phyloP scores from a whole-genome alignment of 2,888 invertebrate species.

The Drosophila putrida region DNA sequence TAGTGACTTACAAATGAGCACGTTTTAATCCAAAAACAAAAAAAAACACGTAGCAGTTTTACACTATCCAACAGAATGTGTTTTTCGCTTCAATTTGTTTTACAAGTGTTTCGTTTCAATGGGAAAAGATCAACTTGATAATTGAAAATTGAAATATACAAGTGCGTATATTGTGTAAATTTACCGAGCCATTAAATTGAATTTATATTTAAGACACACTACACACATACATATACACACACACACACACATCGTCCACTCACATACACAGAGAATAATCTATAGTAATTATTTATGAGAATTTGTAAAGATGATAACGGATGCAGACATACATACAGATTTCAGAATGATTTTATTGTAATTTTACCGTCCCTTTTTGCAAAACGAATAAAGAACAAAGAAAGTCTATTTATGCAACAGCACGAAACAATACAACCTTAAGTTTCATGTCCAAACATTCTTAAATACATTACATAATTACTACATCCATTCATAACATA shows the following conservation, averaged over 20 bases:
- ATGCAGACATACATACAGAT: slow-evolving; percentile 35
- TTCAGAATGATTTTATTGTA: slow-evolving; percentile 84
- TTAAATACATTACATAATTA: not conserved
- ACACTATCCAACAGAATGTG: slow-evolving; percentile 32
- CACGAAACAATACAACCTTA: slow-evolving; percentile 63
- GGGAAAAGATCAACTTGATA: slow-evolving; percentile 38
- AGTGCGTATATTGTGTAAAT: slow-evolving; percentile 77
- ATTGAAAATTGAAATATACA: slow-evolving; percentile 58
- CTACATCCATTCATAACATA: not conserved
- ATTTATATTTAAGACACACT: slow-evolving; percentile 81
- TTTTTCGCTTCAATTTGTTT: slow-evolving; percentile 56
- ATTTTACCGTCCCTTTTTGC: slow-evolving; percentile 85
- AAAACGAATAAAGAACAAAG: slow-evolving; percentile 60
- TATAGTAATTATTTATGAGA: slow-evolving; percentile 64
- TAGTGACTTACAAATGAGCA: slow-evolving; percentile 55
- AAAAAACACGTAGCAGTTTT: slow-evolving; percentile 30
- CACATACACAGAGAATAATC: slow-evolving; percentile 55
- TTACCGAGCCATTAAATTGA: slow-evolving; percentile 85
- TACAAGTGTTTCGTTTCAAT: slow-evolving; percentile 57
- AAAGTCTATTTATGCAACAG: slow-evolving; percentile 76
- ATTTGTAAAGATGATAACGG: slow-evolving; percentile 29
- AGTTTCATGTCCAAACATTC: slow-evolving; percentile 63
- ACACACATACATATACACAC: slow-evolving; percentile 42
- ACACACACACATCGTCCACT: slow-evolving; percentile 65
- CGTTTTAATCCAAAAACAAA: slow-evolving; percentile 39